Base-by-base conservation (phyloP, 2,888 invertebrate genomes). In the Agriopis marginaria region DNA sequence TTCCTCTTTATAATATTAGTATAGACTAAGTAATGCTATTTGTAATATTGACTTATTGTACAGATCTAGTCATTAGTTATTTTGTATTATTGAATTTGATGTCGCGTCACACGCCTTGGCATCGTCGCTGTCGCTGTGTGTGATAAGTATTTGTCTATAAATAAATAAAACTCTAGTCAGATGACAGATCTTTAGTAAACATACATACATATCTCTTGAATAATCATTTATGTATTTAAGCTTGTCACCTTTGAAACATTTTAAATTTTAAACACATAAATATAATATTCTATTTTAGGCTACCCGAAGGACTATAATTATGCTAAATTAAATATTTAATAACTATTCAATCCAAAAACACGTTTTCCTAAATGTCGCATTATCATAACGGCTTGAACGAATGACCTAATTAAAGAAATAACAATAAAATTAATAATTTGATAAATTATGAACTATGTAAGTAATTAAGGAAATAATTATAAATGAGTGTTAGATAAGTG, bases 381-480 rank as follows among this genome's bases (percentile, higher is more conserved):
- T 61, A 61, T 51, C 42, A 51, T 61, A 51, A 51, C 51, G 50
- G 51, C 51, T 39, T 12, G 39, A 10, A 51, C 61, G 51, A 42
- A 42, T 51, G 11, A 61, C 51, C 40, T 51, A 50, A 61, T 61
- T 61, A 50, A 10, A 17, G n/a, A 51, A 42, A 51, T 50, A 50
- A 60, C n/a, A 64, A 23, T 47, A 17, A 42, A 23, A 64, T 12
- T 32, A 42, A 59, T 53, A 17, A 59, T 51, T 64, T 42, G 47
- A 40, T 64, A 53, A 65, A 45, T 58, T 14, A 59, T 59, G 44
- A 32, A 59, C 42, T 7, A 23, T 45, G 17, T 66, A 53, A 12
- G 53, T 47, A 10, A 50, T 10, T 40, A 42, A 49, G 58, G 50
- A 66, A 58, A 61, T 54, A 58, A 66, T 60, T 50, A 59, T 66